Evolutionary conservation across 92 coral and sea anemone genomes (phyloP), one percentile per base, ranked within the genome.

Genomic region (Porites rus): DNA sequence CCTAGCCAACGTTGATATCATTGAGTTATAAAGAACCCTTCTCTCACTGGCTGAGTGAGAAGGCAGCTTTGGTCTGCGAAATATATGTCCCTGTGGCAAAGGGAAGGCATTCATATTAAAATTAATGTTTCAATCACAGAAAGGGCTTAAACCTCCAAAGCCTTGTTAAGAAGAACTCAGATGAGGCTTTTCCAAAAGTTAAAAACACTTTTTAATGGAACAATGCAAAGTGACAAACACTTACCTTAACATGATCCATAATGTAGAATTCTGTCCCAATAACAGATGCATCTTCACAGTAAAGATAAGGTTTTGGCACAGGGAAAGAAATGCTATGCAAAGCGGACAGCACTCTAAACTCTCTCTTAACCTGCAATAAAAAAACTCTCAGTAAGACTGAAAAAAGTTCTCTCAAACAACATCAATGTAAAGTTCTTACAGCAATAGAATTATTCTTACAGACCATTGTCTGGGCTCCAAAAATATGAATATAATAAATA

Each of bases 191-290:
- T 38, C 6, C 46, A 0, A 56, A 56, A 56, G 16, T 56, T 10
- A 56, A 56, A 54, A 10, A 13, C 14, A 10, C 60, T 53, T 10
- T 56, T 10, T 14, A 56, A 56, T 56, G 13, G 12, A 14, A 56
- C 4, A 10, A 56, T 56, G 17, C 14, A 10, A 0, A 11, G 61
- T 56, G 16, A 38, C 2, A 0, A 65, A 12, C 1, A 8, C 74
- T 71, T 92, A 95, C 99, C 89, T 90, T 76, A 51, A 96, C 94
- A 84, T 89, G 96, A 51, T 96, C 98, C 99, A 96, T 96, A 70
- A 96, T 80, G 78, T 96, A 96, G 85, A 96, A 96, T 73, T 95
- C 94, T 10, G 99, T 96, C 28, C 99, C 99, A 65, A 95, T 91
- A 65, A 96, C 91, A 43, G 89, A 89, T 60, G 75, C 79, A 90